Percentiles rank a stretch among this genome's conserved stretches.
These are phyloP conservation scores for Diachasmimorpha longicaudata DNA, from an alignment of 1,140 invertebrate genomes.

Conservation along the genomic window DNA sequence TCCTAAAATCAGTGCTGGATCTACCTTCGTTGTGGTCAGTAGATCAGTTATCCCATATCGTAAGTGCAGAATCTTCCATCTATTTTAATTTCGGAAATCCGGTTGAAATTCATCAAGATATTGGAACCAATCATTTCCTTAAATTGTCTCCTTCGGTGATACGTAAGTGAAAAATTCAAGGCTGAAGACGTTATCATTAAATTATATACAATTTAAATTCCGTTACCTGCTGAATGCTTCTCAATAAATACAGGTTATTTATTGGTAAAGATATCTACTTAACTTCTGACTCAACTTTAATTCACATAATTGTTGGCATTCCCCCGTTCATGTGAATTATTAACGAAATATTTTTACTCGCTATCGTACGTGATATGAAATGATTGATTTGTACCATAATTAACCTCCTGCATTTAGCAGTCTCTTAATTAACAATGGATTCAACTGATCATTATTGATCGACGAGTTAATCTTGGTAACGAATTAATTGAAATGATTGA, in stretches of 20 bases:
- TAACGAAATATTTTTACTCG: not conserved
- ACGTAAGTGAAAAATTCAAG: not conserved
- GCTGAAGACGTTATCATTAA: not conserved
- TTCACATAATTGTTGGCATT: no score
- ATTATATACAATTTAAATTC: not conserved
- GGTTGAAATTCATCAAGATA: not conserved
- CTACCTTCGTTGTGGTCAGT: not conserved
- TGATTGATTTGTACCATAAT: constrained; percentile 22
- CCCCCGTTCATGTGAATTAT: not conserved
- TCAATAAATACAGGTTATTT: not conserved
- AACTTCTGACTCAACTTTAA: no score
- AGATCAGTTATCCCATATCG: not conserved
- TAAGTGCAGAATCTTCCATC: not conserved
- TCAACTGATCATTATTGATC: no score
- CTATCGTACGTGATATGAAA: constrained; percentile 16
- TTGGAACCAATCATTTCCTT: not conserved
- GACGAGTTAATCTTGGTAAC: no score
- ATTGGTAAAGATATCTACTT: not conserved
- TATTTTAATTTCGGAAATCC: not conserved
- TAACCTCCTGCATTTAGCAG: no score
- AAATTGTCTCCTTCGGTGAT: not conserved
- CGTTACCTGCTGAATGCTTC: not conserved
- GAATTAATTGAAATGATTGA: no score
- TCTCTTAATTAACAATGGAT: not conserved
- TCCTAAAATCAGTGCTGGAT: not conserved